Percentiles rank a stretch among this genome's conserved stretches.
Evolutionary conservation across 2,797 vertebrate species (phyloP).

Genomic region (Diplodus puntazzo): DNA sequence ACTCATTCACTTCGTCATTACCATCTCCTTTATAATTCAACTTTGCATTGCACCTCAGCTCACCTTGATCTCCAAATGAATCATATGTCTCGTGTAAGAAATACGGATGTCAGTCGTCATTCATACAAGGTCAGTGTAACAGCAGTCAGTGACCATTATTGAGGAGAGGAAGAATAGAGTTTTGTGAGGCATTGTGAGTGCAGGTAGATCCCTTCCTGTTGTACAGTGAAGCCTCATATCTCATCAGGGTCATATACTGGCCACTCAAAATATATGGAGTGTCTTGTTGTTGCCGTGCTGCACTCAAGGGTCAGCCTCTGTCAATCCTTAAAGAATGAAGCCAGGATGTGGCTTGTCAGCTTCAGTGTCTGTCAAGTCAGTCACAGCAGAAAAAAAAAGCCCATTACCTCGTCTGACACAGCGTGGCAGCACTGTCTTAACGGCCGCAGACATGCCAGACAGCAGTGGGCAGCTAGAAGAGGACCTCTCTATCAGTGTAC

Average conservation of each 20-base stretch:
- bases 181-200: not conserved
- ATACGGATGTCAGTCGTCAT: constrained; percentile 10
- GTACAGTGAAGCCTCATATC: constrained; percentile 6
- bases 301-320: not conserved
- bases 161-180: constrained; percentile 14
- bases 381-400: constrained; percentile 37
- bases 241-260: not conserved
- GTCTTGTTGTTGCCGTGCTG: constrained; percentile 6
- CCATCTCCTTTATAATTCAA: constrained; percentile 16
- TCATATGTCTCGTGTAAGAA: constrained; percentile 19
- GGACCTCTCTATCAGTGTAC: constrained; percentile 38
- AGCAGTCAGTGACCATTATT: constrained; percentile 17
- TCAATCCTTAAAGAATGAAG: constrained; percentile 18
- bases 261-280: not conserved
- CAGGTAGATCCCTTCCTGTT: not conserved
- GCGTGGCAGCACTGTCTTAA: constrained; percentile 47
- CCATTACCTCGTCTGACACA: constrained; percentile 59
- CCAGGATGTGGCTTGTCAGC: constrained; percentile 41
- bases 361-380: constrained; percentile 37
- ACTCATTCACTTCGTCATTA: constrained; percentile 11
- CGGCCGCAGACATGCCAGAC: constrained; percentile 45
- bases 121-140: constrained; percentile 21
- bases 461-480: constrained; percentile 31
- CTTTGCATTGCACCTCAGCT: constrained; percentile 14
- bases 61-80: constrained; percentile 35